Evolutionary conservation across 1,140 invertebrate species (phyloP).

Genomic region (Kradibia gibbosae): DNA sequence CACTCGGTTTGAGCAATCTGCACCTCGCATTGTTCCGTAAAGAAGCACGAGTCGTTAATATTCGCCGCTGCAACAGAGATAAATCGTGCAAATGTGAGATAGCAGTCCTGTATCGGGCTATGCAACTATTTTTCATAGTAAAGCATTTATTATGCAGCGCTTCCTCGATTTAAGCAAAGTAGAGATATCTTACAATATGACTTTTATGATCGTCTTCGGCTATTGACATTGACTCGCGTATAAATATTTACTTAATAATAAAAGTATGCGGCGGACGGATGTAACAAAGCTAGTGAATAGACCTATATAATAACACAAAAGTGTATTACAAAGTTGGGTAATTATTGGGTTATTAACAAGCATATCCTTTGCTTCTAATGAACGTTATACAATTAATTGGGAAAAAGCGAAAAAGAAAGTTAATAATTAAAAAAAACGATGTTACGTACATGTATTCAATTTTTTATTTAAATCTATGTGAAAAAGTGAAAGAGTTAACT

Average conservation of each 20-base stretch:
- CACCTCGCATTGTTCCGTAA: slow-evolving; percentile 86
- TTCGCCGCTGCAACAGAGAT: slow-evolving; percentile 78
- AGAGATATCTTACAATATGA: not conserved
- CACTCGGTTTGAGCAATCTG: slow-evolving; percentile 82
- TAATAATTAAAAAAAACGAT: no score
- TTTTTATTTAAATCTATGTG: no score
- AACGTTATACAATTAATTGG: no score
- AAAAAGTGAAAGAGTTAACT: no score
- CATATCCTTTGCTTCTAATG: no score
- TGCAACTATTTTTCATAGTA: not conserved
- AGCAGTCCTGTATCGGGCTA: not conserved
- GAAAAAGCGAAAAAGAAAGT: no score
- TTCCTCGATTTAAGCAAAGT: not conserved
- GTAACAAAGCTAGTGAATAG: no score
- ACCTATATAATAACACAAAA: no score
- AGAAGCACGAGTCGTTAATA: slow-evolving; percentile 85
- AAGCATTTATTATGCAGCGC: not conserved
- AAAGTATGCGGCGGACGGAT: no score
- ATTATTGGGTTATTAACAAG: no score
- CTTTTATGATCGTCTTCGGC: not conserved
- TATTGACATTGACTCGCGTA: not conserved
- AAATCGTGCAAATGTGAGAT: not conserved
- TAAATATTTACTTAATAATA: not conserved
- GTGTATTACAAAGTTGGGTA: no score
- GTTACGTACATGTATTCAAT: no score